phyloP scores from a whole-genome alignment of 2,113 vertebrate genomes.

The Ciconia maguari region DNA sequence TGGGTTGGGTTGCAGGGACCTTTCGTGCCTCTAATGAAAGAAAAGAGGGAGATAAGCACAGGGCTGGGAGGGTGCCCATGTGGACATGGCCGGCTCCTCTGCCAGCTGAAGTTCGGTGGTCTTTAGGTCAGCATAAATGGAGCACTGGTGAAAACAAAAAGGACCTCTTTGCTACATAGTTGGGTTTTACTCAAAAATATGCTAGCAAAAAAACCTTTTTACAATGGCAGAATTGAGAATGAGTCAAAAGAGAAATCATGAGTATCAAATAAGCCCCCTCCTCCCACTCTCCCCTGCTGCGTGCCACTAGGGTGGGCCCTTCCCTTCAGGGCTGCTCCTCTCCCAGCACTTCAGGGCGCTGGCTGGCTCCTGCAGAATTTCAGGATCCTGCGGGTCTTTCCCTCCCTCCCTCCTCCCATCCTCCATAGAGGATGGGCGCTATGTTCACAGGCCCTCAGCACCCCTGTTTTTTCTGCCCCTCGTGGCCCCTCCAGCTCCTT shows the following conservation, averaged over 20 bases:
- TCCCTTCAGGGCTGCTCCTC: background rate
- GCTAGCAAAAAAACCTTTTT: background rate
- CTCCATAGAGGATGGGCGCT: background rate
- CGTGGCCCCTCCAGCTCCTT: background rate
- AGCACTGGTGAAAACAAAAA: background rate
- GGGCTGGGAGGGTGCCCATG: background rate
- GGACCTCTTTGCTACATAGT: background rate
- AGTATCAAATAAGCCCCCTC: background rate
- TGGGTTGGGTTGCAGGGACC: background rate
- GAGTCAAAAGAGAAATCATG: background rate
- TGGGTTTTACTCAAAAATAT: background rate
- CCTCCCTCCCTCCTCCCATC: background rate
- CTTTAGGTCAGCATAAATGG: background rate
- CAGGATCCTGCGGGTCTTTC: background rate
- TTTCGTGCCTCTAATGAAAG: background rate
- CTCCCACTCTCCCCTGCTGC: accelerated
- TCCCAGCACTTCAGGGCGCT: background rate
- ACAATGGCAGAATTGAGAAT: background rate
- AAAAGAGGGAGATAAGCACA: accelerated
- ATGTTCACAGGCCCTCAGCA: background rate
- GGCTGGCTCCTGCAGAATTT: background rate
- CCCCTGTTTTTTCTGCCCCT: background rate
- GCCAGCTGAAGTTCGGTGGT: background rate
- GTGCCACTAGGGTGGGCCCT: background rate
- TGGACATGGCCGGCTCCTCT: background rate